These are phyloP conservation scores for Pardalotus punctatus DNA, from an alignment of 2,113 vertebrate genomes.

Conservation along the genomic window DNA sequence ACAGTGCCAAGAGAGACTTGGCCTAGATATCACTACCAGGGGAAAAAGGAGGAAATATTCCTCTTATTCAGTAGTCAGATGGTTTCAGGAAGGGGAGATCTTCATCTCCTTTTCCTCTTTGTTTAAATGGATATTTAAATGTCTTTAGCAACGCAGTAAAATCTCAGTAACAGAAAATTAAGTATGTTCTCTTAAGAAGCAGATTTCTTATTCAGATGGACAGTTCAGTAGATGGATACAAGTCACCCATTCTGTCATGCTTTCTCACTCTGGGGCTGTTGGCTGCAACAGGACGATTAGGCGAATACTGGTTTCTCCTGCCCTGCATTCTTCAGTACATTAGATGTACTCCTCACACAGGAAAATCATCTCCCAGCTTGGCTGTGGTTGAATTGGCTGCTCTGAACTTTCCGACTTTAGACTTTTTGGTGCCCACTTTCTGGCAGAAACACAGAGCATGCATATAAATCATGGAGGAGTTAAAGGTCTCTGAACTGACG, in stretches of 20 bases:
- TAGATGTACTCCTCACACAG: neutral
- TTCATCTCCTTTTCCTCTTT: neutral
- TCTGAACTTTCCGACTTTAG: neutral
- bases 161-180: neutral
- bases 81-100: neutral
- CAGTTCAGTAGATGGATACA: neutral
- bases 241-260: neutral
- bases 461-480: neutral
- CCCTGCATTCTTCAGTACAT: neutral
- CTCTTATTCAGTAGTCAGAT: neutral
- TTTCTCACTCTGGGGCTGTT: neutral
- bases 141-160: neutral
- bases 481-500: neutral
- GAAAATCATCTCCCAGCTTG: neutral
- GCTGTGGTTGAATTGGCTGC: neutral
- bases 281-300: neutral
- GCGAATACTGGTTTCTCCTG: neutral
- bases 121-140: neutral
- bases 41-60: neutral
- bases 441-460: neutral
- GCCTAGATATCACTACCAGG: neutral
- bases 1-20: neutral
- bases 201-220: neutral
- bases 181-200: neutral
- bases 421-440: neutral